Conservation (phyloP, 2,797 vertebrate species). For the Pygocentrus nattereri region DNA sequence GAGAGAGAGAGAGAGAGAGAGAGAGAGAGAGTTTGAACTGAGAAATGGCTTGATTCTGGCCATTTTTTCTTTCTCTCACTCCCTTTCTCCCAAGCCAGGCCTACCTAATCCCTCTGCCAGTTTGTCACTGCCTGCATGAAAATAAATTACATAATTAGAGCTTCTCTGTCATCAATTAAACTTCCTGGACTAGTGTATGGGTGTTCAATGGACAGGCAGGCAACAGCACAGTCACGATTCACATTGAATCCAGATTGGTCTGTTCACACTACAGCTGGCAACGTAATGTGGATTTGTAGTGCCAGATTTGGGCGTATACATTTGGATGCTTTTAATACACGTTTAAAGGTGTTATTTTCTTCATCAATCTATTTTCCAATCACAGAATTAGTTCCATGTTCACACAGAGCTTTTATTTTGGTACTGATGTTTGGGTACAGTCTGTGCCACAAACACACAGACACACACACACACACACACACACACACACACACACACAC, state of each 20-base stretch:
- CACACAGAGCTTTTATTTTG: background rate
- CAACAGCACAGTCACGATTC: slow-evolving; percentile 50
- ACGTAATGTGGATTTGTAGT: background rate
- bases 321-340: slow-evolving; percentile 17
- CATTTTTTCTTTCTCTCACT: slow-evolving; percentile 30
- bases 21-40: slow-evolving; percentile 40
- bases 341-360: slow-evolving; percentile 32
- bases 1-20: slow-evolving; percentile 14
- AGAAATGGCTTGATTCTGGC: slow-evolving; percentile 50
- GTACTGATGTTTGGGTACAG: slow-evolving; percentile 6
- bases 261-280: slow-evolving; percentile 49
- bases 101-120: slow-evolving; percentile 74
- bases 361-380: slow-evolving; percentile 2
- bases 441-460: background rate
- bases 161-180: slow-evolving; percentile 77
- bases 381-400: slow-evolving; percentile 17
- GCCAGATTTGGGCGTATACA: slow-evolving; percentile 39
- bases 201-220: slow-evolving; percentile 38
- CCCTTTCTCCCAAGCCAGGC: slow-evolving; percentile 65
- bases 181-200: slow-evolving; percentile 68
- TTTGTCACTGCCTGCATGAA: slow-evolving; percentile 79
- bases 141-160: slow-evolving; percentile 82
- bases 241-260: slow-evolving; percentile 41
- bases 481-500: slow-evolving; percentile 11
- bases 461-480: slow-evolving; percentile 13